Evolutionary conservation across 2,888 invertebrate species (phyloP), one percentile per base, ranked within the genome.

Genomic region (Beris morrisii): DNA sequence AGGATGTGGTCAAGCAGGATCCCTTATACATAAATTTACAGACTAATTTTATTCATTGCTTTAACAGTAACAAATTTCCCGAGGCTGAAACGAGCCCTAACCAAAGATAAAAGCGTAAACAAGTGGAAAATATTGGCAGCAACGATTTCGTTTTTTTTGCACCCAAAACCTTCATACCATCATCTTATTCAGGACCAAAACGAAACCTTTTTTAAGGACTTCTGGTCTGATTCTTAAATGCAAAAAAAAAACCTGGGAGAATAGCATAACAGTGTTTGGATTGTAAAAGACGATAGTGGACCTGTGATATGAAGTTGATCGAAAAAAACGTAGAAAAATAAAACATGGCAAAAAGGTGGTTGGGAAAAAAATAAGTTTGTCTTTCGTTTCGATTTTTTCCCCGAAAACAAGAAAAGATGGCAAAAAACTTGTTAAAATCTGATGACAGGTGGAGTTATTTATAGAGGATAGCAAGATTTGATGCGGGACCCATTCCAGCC

Each of bases 401-500:
- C 4, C 1, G 31, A 53, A 31, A 50, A 15, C 28, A 28, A 11
- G 50, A 15, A 53, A 53, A 53, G 53, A 38, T 43, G 50, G 46
- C 28, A 45, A 56, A 50, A 63, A 67, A 63, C 67, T 67, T 67
- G 67, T 67, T 67, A 67, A 67, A 67, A 67, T 67, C 63, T 63
- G 67, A 67, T 67, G 67, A 67, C 63, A 67, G 67, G 67, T 67
- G 56, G 56, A 67, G 67, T 67, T 67, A 67, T 67, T 67, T 67
- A 67, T 67, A 31, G 66, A 54, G 66, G 54, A 59, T 38, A 53
- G 48, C 45, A 12, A 22, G 38, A 52, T 46, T 61, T 66, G 53
- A 66, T 66, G 53, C 59, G 66, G 66, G 66, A 52, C 32, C 54
- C 59, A 30, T 28, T 22, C 45, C 46, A 28, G 55, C 28, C 15